These are phyloP conservation scores for Halocynthia aurantium DNA, from an alignment of 23 tunicate species.

Conservation along the genomic window DNA sequence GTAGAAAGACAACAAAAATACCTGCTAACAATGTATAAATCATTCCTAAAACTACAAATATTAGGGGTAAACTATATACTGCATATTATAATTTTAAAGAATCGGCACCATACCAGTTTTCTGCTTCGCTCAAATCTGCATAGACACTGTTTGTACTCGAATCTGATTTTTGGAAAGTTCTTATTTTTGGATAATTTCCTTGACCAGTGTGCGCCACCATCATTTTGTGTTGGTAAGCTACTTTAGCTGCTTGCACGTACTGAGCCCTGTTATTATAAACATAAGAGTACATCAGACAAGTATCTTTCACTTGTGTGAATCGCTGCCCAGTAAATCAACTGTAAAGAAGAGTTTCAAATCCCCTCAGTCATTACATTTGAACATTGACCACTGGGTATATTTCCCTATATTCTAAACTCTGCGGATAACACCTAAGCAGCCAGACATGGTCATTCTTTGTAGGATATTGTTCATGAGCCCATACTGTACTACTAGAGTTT, in stretches of 20 bases:
- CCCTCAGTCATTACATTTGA: no score
- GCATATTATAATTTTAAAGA: background rate
- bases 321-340: background rate
- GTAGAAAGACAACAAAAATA: no score
- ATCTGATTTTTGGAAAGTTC: slow-evolving; percentile 56
- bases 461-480: no score
- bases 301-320: no score
- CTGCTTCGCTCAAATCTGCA: slow-evolving; percentile 26
- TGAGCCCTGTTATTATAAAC: slow-evolving; percentile 33
- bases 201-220: slow-evolving; percentile 82
- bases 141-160: slow-evolving; percentile 31
- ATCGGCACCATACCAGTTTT: background rate
- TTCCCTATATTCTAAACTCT: no score
- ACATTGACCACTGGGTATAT: no score
- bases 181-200: slow-evolving; percentile 74
- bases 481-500: no score
- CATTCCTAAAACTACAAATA: background rate
- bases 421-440: no score
- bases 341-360: background rate
- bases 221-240: slow-evolving; percentile 87
- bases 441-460: no score
- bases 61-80: background rate
- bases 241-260: slow-evolving; percentile 84
- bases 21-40: no score
- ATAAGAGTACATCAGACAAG: no score